phyloP scores from a whole-genome alignment of 2,888 invertebrate genomes.

The Drosophila nr. fundita region DNA sequence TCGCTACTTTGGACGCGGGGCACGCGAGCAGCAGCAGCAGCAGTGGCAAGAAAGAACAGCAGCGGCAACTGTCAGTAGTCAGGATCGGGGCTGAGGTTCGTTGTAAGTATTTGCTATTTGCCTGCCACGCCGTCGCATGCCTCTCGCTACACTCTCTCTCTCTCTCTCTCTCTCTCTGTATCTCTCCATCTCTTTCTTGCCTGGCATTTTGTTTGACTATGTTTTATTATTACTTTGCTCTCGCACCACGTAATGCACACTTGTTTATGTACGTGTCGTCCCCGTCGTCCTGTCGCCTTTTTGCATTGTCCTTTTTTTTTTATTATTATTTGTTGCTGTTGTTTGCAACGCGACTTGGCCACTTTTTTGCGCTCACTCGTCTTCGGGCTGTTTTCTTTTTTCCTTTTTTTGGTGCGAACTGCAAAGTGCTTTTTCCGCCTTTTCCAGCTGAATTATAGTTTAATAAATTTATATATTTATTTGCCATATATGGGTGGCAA shows the following conservation, averaged over 20 bases:
- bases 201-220: conserved; percentile 60
- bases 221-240: conserved; percentile 75
- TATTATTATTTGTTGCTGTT: conserved; percentile 30
- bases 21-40: conserved; percentile 39
- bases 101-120: conserved; percentile 48
- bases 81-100: conserved; percentile 38
- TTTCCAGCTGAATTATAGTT: conserved; percentile 74
- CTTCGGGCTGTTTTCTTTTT: conserved; percentile 3
- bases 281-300: conserved; percentile 52
- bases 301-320: conserved; percentile 65
- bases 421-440: conserved; percentile 73
- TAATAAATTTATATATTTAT: conserved; percentile 75
- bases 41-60: conserved; percentile 14
- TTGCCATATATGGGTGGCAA: conserved; percentile 20
- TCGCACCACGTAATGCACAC: conserved; percentile 68
- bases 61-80: conserved; percentile 42
- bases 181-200: conserved; percentile 1
- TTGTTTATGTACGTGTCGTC: conserved; percentile 68
- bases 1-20: conserved; percentile 40
- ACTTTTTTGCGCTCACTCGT: conserved; percentile 41
- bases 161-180: neutral
- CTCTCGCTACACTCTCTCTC: neutral
- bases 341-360: conserved; percentile 48
- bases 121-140: conserved; percentile 28
- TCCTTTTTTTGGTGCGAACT: conserved; percentile 50